A percentile compares a stretch with the other conserved stretches of the same genome.
phyloP scores from a whole-genome alignment of 2,888 invertebrate genomes.

The Ophraella communa region DNA sequence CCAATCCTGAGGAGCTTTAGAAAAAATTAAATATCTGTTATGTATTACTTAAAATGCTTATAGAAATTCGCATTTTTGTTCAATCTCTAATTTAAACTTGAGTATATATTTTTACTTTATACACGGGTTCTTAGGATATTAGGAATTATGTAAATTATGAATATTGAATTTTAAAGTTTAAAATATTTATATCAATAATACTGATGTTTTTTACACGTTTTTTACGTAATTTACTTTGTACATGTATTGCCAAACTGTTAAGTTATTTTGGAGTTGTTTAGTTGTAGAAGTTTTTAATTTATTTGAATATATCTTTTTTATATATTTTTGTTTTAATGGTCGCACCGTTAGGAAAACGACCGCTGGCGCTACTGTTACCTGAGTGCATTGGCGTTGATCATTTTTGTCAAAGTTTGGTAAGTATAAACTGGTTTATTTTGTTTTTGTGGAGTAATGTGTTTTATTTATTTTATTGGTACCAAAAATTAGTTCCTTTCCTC shows the following conservation, averaged over 20 bases:
- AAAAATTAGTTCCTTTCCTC: too few species aligned
- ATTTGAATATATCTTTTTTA: background rate
- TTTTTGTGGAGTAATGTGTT: too few species aligned
- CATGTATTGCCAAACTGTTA: background rate
- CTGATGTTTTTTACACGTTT: background rate
- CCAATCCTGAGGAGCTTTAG: slow-evolving; percentile 93
- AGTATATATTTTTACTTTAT: background rate
- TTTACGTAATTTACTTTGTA: too few species aligned
- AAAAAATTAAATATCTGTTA: slow-evolving; percentile 63
- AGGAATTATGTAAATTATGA: background rate
- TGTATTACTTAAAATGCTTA: background rate
- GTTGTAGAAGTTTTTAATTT: background rate
- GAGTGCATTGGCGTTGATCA: too few species aligned
- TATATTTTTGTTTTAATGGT: too few species aligned
- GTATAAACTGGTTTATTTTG: too few species aligned
- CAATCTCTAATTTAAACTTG: background rate
- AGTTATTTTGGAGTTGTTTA: background rate
- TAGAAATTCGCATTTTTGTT: background rate
- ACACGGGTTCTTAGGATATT: background rate
- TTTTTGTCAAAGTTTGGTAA: too few species aligned
- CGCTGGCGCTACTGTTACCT: background rate
- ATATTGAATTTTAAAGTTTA: background rate
- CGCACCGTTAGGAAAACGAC: too few species aligned
- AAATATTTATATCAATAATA: background rate
- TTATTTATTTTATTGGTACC: too few species aligned